phyloP scores from a whole-genome alignment of 2,113 vertebrate genomes.

The Chauna torquata region DNA sequence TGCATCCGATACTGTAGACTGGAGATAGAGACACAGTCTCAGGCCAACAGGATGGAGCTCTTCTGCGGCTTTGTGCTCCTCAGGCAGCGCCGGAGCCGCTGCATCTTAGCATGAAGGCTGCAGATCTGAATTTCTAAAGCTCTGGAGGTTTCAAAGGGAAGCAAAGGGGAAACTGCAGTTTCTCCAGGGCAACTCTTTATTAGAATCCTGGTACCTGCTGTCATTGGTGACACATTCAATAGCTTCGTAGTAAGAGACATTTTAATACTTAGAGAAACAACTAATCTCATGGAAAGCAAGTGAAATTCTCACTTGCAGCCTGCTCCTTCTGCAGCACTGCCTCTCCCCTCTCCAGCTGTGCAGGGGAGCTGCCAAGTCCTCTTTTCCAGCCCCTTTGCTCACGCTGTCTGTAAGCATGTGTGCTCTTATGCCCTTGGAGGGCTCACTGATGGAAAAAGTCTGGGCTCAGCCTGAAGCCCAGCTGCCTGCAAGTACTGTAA shows the following conservation, averaged over 20 bases:
- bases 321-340: neutral
- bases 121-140: neutral
- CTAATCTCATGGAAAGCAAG: neutral
- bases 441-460: neutral
- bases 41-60: neutral
- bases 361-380: neutral
- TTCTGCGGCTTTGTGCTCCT: neutral
- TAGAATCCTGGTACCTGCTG: neutral
- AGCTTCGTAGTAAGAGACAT: neutral
- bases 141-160: neutral
- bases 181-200: neutral
- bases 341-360: neutral
- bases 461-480: neutral
- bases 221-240: neutral
- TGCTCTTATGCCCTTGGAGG: neutral
- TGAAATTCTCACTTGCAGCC: neutral
- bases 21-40: neutral
- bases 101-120: neutral
- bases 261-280: neutral
- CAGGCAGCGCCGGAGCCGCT: neutral
- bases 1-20: neutral
- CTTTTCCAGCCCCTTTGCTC: neutral
- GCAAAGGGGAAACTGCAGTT: neutral
- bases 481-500: neutral
- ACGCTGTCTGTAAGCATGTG: neutral